These are phyloP conservation scores for Phrynocephalus vlangalii DNA, from an alignment of 2,797 vertebrate genomes.

Conservation along the genomic window DNA sequence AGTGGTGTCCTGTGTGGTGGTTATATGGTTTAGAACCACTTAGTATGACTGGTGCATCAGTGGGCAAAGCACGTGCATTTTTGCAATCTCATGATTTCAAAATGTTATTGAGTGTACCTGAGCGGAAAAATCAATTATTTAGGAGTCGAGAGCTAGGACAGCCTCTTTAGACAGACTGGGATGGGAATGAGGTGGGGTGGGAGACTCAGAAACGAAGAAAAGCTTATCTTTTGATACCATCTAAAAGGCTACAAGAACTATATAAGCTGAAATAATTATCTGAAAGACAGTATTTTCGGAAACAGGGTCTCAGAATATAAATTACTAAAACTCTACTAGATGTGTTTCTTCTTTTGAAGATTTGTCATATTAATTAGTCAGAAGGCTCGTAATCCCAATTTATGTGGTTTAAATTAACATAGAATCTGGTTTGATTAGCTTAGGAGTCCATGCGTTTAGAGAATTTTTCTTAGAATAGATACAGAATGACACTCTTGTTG, in stretches of 20 bases:
- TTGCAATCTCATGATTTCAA: constrained; percentile 55
- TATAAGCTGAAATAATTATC: constrained; percentile 62
- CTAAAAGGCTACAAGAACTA: constrained; percentile 57
- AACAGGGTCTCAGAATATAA: constrained; percentile 32
- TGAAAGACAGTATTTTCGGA: constrained; percentile 48
- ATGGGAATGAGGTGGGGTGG: not conserved
- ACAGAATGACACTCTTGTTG: not conserved
- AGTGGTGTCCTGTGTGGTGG: constrained; percentile 8
- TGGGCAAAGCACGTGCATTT: constrained; percentile 50
- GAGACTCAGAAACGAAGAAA: constrained; percentile 51
- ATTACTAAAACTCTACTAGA: constrained; percentile 9
- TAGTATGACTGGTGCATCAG: constrained; percentile 37
- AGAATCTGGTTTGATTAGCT: constrained; percentile 11
- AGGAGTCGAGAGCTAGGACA: constrained; percentile 52
- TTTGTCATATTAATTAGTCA: not conserved
- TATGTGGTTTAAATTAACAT: constrained; percentile 11
- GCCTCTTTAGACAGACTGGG: constrained; percentile 34
- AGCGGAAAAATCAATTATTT: constrained; percentile 67
- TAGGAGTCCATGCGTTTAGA: constrained; percentile 10
- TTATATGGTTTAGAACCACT: constrained; percentile 35
- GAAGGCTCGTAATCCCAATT: constrained; percentile 9
- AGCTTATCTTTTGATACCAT: constrained; percentile 35
- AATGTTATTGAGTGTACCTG: constrained; percentile 57
- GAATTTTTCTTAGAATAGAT: not conserved
- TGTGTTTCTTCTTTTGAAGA: constrained; percentile 13